Conservation (phyloP, 2,113 vertebrate species). For the Centrocercus urophasianus region DNA sequence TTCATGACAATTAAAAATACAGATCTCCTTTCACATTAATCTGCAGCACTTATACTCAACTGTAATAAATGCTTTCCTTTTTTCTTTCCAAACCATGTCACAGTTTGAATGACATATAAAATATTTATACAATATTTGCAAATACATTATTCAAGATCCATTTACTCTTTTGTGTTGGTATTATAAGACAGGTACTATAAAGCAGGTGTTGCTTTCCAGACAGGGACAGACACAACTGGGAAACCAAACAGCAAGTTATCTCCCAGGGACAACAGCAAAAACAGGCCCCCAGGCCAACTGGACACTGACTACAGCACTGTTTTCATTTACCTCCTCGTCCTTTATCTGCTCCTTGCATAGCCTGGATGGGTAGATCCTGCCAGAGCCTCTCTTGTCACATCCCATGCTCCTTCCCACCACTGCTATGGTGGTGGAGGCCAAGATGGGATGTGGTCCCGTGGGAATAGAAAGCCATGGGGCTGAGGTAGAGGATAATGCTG, state of each 20-base stretch:
- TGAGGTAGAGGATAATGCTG: neutral
- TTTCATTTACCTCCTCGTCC: neutral
- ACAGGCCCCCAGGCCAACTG: neutral
- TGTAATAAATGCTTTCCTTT: neutral
- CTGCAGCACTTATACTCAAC: neutral
- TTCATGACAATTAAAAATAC: neutral
- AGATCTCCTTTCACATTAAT: neutral
- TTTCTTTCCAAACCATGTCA: neutral
- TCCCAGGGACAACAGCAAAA: neutral
- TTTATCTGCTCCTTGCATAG: neutral
- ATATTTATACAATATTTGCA: neutral
- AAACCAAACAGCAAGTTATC: neutral
- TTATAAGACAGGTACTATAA: neutral
- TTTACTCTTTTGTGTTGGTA: neutral
- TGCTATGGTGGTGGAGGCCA: fast-evolving
- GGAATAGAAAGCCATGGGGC: neutral
- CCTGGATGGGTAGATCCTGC: neutral
- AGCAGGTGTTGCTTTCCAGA: neutral
- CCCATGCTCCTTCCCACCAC: neutral
- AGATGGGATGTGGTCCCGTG: fast-evolving
- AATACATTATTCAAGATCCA: neutral
- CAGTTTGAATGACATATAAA: neutral
- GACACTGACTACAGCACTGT: fast-evolving
- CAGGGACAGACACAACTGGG: neutral
- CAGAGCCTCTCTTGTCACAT: neutral